phyloP scores from a whole-genome alignment of 2,113 vertebrate species.

The Muscicapa adusta region DNA sequence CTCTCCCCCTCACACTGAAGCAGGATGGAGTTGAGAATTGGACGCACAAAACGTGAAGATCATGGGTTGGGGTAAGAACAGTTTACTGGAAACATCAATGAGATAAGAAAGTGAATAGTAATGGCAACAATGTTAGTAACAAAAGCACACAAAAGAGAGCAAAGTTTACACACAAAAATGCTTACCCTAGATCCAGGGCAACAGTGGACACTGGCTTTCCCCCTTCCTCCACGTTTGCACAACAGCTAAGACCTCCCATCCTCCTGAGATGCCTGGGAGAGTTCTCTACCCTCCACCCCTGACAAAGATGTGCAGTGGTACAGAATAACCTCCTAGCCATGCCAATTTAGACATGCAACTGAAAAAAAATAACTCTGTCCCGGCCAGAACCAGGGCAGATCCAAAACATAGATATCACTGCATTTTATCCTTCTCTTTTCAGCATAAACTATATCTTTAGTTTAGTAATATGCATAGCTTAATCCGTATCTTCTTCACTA shows the following conservation, averaged over 20 bases:
- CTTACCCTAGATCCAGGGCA: accelerated
- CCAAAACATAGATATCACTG: background rate
- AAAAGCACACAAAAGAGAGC: background rate
- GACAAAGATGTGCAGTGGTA: background rate
- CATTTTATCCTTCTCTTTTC: background rate
- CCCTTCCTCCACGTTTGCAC: accelerated
- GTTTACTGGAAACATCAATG: background rate
- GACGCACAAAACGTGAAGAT: accelerated
- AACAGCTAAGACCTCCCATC: accelerated
- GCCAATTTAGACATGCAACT: background rate
- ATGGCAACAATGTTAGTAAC: background rate
- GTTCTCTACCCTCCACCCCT: background rate
- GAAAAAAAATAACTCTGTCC: background rate
- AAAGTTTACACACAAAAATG: background rate
- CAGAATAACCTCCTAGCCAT: background rate
- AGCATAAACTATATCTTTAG: background rate
- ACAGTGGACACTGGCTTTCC: background rate
- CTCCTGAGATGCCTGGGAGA: background rate
- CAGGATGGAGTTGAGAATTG: accelerated
- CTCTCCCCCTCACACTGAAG: background rate
- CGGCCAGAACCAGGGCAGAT: background rate
- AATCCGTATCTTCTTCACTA: background rate
- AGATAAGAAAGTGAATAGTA: background rate
- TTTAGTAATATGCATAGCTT: background rate
- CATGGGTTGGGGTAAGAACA: background rate